phyloP scores from a whole-genome alignment of 2,797 vertebrate genomes.

The Neosilurus mollespiculum region DNA sequence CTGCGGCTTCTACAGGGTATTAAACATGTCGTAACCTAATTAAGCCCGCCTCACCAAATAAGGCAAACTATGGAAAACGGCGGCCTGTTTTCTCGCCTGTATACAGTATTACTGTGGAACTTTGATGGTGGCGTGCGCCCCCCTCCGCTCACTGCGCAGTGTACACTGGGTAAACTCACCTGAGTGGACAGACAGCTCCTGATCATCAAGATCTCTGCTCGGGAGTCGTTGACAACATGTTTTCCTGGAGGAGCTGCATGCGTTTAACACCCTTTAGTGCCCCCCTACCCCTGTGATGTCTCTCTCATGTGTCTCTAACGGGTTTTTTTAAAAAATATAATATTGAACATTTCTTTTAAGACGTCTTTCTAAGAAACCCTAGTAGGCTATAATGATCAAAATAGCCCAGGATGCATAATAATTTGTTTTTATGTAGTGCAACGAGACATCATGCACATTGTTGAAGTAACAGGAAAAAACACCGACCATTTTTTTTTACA shows the following conservation, averaged over 20 bases:
- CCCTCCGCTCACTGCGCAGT: slow-evolving; percentile 60
- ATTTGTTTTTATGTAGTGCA: neutral
- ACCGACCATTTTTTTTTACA: neutral
- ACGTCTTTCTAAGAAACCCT: neutral
- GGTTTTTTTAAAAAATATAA: too few relatives aligned
- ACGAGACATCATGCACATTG: neutral
- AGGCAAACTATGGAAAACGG: slow-evolving; percentile 69
- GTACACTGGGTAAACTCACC: slow-evolving; percentile 46
- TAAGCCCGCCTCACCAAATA: slow-evolving; percentile 76
- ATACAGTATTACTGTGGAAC: slow-evolving; percentile 3
- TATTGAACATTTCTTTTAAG: neutral
- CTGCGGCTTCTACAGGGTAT: slow-evolving; percentile 34
- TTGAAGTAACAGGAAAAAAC: neutral
- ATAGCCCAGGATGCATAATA: neutral
- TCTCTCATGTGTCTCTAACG: too few relatives aligned
- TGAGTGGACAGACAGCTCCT: neutral
- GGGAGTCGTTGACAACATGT: neutral
- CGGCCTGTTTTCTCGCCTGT: slow-evolving; percentile 34
- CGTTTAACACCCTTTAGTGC: neutral
- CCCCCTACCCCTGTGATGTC: too few relatives aligned
- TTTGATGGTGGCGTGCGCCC: slow-evolving; percentile 62
- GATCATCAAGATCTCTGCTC: too few relatives aligned
- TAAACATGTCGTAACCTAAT: slow-evolving; percentile 61
- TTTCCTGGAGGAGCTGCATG: neutral
- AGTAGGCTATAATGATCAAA: neutral